These are phyloP conservation scores for Sphaerodactylus townsendi DNA, from an alignment of 2,113 vertebrate genomes.

Conservation along the genomic window DNA sequence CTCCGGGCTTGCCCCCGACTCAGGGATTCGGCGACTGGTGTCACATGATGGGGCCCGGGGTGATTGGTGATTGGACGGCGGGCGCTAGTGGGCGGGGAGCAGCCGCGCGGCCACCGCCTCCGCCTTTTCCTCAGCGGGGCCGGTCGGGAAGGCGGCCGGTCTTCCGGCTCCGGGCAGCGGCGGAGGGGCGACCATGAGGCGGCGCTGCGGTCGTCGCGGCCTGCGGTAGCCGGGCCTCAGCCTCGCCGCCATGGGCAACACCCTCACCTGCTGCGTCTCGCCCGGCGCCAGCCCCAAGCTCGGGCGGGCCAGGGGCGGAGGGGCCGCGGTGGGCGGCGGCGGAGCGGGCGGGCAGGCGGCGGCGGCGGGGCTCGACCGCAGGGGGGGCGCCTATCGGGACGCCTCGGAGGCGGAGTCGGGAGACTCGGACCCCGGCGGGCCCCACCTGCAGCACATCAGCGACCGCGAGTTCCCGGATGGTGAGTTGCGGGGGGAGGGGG, in stretches of 20 bases:
- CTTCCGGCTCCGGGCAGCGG: background rate
- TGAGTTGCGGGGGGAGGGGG: slow-evolving; percentile 72
- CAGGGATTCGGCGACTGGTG: too few species aligned
- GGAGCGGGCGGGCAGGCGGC: slow-evolving; percentile 66
- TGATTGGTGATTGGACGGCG: background rate
- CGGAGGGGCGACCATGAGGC: background rate
- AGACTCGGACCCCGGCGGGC: slow-evolving; percentile 81
- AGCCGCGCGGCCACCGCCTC: background rate
- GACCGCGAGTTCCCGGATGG: slow-evolving; percentile 91
- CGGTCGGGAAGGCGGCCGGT: background rate
- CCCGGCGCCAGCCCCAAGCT: slow-evolving; percentile 88
- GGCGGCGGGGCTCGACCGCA: slow-evolving; percentile 52
- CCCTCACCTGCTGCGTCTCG: slow-evolving; percentile 89
- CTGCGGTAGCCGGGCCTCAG: too few species aligned
- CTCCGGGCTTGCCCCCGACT: too few species aligned
- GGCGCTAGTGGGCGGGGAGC: background rate
- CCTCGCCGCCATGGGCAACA: slow-evolving; percentile 87
- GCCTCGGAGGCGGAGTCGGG: slow-evolving; percentile 82
- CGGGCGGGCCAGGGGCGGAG: slow-evolving; percentile 58
- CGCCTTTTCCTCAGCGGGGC: background rate
- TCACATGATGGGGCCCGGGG: background rate
- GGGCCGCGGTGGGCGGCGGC: slow-evolving; percentile 72
- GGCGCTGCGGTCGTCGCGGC: slow-evolving; percentile 23
- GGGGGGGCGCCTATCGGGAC: slow-evolving; percentile 78
- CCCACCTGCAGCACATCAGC: slow-evolving; percentile 93